Evolutionary conservation across 2,888 invertebrate genomes (phyloP).

Genomic region (Dexiosoma caninum): DNA sequence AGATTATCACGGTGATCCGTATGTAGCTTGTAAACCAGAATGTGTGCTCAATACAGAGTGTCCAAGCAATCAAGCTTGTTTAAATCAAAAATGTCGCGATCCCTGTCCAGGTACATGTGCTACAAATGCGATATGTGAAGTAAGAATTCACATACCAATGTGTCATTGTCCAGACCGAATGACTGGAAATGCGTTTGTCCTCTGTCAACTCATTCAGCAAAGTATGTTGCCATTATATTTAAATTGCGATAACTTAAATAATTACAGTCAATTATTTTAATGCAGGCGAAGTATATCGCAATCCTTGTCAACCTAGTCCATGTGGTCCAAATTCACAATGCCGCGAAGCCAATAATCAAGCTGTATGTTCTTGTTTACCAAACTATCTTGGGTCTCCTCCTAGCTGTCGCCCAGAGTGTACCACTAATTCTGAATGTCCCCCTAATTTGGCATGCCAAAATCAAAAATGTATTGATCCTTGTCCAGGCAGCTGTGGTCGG

Average conservation of each 20-base stretch:
- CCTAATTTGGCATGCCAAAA: constrained; percentile 87
- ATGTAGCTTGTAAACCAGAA: constrained; percentile 84
- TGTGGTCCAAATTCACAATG: constrained; percentile 89
- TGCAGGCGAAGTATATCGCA: constrained; percentile 78
- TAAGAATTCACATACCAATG: constrained; percentile 85
- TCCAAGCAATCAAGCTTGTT: constrained; percentile 82
- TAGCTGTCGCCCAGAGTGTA: constrained; percentile 87
- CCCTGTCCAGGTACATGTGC: constrained; percentile 87
- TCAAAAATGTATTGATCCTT: constrained; percentile 88
- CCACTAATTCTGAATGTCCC: constrained; percentile 87
- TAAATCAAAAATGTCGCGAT: constrained; percentile 84
- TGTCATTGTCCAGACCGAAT: constrained; percentile 84
- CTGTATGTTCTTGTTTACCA: constrained; percentile 87
- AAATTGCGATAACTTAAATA: constrained; percentile 76
- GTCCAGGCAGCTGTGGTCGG: constrained; percentile 86
- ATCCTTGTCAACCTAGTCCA: constrained; percentile 85
- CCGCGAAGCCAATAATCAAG: constrained; percentile 83
- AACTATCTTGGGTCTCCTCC: constrained; percentile 87
- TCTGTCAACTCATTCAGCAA: constrained; percentile 77
- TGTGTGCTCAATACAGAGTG: constrained; percentile 85
- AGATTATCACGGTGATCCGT: constrained; percentile 86
- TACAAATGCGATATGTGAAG: constrained; percentile 83
- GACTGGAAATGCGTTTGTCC: constrained; percentile 85
- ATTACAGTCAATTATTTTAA: not conserved
- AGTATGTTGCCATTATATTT: constrained; percentile 67